Base-by-base conservation (phyloP, 1,140 invertebrate species). In the Macrocentrus cingulum region DNA sequence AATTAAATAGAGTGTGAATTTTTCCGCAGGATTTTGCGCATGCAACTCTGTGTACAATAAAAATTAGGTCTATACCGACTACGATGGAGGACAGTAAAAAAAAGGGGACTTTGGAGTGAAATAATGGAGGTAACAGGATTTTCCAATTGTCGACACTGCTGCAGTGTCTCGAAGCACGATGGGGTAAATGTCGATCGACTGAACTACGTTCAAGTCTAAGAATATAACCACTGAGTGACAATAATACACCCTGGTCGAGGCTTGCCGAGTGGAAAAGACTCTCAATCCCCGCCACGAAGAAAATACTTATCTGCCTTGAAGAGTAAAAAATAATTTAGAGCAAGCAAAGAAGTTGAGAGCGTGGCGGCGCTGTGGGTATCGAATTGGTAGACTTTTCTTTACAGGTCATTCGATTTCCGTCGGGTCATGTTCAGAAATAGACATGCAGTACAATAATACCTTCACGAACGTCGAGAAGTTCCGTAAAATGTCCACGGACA, bases 101-200 rank as follows among this genome's bases (percentile, higher is more conserved):
- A n/a, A n/a, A n/a, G n/a, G n/a, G n/a, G n/a, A n/a, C n/a, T n/a
- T n/a, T n/a, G n/a, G n/a, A n/a, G n/a, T 39, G 13, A 13, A n/a
- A 39, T 37, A 15, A 51, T 34, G 18, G 15, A 29, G 41, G 16
- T 36, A 56, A 56, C 42, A 46, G 29, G 11, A 49, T 57, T 57
- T 57, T 57, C 39, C 19, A 48, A 56, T 56, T 49, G 13, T 25
- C 42, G 19, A 18, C 48, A 8, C 25, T n/a, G 19, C 3, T 29
- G 25, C 15, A 8, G 3, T 4, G 8, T 39, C 8, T 39, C 36
- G 29, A 11, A 19, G 34, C 25, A 22, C 42, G 39, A 39, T 20
- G 45, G 32, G 22, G 46, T 42, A 57, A 50, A 49, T 41, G 55
- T 57, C 46, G 55, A 57, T 57, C 45, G 45, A 19, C 13, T 13